A percentile compares a stretch with the other conserved stretches of the same genome.
Evolutionary conservation across 2,888 invertebrate species (phyloP).

Genomic region (Ophonus ardosiacus): DNA sequence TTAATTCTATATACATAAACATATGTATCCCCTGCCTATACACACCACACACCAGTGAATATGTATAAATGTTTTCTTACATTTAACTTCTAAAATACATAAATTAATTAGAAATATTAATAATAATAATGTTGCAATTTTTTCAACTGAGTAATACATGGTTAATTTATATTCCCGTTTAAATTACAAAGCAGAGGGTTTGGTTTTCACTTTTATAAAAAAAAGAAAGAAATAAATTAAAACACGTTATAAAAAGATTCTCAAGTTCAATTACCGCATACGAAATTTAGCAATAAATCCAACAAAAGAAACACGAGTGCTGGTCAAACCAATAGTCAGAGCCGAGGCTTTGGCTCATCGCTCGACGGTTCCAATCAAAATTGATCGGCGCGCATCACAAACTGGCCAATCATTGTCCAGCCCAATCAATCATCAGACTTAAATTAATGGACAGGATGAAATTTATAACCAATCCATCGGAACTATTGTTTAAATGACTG

Average conservation of each 20-base stretch:
- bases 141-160: too few relatives aligned
- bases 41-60: too few relatives aligned
- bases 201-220: constrained; percentile 21
- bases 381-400: constrained; percentile 60
- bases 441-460: constrained; percentile 64
- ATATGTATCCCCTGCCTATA: too few relatives aligned
- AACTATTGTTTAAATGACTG: constrained; percentile 64
- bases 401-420: constrained; percentile 63
- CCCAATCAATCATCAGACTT: constrained; percentile 62
- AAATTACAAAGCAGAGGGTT: neutral
- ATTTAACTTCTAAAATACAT: too few relatives aligned
- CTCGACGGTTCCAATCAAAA: constrained; percentile 60
- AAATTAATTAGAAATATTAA: too few relatives aligned
- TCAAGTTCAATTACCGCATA: constrained; percentile 14
- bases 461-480: constrained; percentile 63
- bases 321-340: constrained; percentile 40
- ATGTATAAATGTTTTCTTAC: too few relatives aligned
- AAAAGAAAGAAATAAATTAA: neutral
- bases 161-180: too few relatives aligned
- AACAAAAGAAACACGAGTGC: constrained; percentile 35
- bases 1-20: too few relatives aligned
- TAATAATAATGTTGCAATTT: too few relatives aligned
- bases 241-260: neutral
- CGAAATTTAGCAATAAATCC: constrained; percentile 27
- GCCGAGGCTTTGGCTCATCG: neutral